A percentile compares a stretch with the other conserved stretches of the same genome.
Evolutionary conservation across 2,113 vertebrate genomes (phyloP).

Genomic region (Eleginops maclovinus): DNA sequence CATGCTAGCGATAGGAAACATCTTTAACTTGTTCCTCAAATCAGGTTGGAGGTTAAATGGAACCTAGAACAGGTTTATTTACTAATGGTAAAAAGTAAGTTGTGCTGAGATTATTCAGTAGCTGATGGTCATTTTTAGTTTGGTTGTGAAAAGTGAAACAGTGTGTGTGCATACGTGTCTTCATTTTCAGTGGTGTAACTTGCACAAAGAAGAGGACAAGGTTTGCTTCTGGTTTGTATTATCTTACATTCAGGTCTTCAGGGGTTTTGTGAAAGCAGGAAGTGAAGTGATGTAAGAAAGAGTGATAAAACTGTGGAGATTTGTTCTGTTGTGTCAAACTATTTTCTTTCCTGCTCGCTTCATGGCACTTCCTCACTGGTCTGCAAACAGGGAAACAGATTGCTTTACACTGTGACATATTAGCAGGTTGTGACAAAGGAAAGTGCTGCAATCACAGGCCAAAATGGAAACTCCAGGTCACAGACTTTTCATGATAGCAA

Average conservation of each 20-base stretch:
- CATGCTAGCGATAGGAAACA: not conserved
- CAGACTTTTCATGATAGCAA: not conserved
- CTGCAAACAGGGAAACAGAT: not conserved
- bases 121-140: too few species aligned
- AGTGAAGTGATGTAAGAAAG: constrained; percentile 47
- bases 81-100: not conserved
- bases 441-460: constrained; percentile 1
- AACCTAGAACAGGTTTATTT: not conserved
- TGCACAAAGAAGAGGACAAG: not conserved
- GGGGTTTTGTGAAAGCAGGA: constrained; percentile 11
- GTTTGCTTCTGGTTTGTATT: not conserved
- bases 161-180: not conserved
- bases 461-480: not conserved
- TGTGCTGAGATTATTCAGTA: not conserved
- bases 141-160: too few species aligned
- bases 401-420: not conserved
- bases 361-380: not conserved
- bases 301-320: constrained; percentile 34
- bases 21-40: not conserved
- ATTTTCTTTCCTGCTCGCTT: constrained; percentile 37
- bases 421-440: constrained; percentile 7
- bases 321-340: constrained; percentile 26
- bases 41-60: not conserved
- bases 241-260: not conserved
- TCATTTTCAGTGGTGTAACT: not conserved